Evolutionary conservation across 1,140 invertebrate species (phyloP).

Genomic region (Ridgeia piscesae): DNA sequence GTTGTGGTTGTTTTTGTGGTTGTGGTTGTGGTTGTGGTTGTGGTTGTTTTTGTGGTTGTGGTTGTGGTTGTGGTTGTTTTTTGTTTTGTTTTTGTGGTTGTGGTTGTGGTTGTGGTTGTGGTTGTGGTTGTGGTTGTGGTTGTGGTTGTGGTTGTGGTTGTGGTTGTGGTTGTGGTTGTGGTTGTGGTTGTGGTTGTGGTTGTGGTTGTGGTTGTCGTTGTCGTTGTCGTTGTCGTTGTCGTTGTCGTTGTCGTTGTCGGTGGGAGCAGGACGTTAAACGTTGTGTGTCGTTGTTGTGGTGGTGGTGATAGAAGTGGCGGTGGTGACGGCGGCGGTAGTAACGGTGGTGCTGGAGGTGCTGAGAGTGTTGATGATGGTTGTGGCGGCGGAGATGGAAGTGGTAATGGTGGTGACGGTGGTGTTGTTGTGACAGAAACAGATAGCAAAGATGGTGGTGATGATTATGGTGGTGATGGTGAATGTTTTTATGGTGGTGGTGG

Average conservation of each 20-base stretch:
- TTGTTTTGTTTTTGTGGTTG: too few relatives aligned
- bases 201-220: not conserved
- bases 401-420: not conserved
- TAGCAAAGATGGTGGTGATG: not conserved
- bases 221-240: not conserved
- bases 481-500: not conserved
- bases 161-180: not conserved
- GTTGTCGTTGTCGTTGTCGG: not conserved
- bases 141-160: not conserved
- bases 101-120: not conserved
- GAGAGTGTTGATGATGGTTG: not conserved
- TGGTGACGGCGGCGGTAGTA: not conserved
- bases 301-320: not conserved
- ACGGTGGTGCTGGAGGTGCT: not conserved
- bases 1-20: too few relatives aligned
- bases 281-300: not conserved
- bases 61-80: not conserved
- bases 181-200: not conserved
- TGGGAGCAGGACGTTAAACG: not conserved
- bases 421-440: too few relatives aligned
- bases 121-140: not conserved
- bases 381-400: not conserved
- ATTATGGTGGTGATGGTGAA: not conserved
- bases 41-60: too few relatives aligned
- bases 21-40: too few relatives aligned